A percentile compares a stretch with the other conserved stretches of the same genome.
Conservation (phyloP, 2,888 invertebrate genomes). For the Parnassius smintheus region DNA sequence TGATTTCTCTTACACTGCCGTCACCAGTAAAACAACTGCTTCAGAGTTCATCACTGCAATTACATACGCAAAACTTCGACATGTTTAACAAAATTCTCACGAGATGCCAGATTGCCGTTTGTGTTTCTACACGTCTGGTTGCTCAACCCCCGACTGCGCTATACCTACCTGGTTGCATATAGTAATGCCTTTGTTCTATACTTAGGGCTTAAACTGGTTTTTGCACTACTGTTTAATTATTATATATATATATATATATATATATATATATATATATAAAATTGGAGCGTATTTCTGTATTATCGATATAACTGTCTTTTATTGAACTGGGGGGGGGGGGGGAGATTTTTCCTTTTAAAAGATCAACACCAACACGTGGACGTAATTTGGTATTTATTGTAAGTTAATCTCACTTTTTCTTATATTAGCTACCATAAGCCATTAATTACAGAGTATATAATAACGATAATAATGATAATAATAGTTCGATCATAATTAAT, state of each 20-base stretch:
- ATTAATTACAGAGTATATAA: too few species aligned
- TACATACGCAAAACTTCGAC: not conserved
- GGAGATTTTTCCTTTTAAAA: not conserved
- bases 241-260: too few species aligned
- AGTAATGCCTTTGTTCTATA: constrained; percentile 6
- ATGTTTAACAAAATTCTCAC: constrained; percentile 18
- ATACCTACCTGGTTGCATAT: constrained; percentile 2
- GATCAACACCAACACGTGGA: too few species aligned
- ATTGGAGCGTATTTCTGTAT: not conserved
- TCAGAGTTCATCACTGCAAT: not conserved
- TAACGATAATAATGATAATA: too few species aligned
- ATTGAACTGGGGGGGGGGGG: not conserved
- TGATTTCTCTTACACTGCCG: too few species aligned
- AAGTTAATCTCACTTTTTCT: too few species aligned
- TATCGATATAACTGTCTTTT: not conserved
- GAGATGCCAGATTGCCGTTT: not conserved
- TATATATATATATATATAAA: too few species aligned
- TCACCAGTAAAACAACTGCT: too few species aligned
- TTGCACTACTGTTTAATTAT: too few species aligned
- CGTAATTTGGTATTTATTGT: too few species aligned
- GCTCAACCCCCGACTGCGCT: constrained; percentile 15
- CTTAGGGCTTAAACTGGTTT: not conserved
- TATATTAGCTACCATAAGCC: too few species aligned
- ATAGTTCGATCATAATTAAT: too few species aligned
- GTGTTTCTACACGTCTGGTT: constrained; percentile 6